Base-by-base conservation (phyloP, 2,888 invertebrate species). In the Hyles lineata region DNA sequence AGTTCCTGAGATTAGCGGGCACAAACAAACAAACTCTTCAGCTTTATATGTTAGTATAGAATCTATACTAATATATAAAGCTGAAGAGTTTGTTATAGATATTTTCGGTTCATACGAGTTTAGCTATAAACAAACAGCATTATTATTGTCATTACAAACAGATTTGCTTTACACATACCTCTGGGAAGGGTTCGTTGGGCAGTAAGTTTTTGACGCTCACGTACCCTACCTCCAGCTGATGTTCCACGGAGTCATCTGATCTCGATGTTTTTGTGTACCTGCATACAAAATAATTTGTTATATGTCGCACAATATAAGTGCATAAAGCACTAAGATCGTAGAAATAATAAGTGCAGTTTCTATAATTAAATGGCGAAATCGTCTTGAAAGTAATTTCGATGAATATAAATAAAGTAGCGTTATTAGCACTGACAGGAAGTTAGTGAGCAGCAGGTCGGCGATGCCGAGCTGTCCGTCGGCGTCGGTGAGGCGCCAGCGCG, bases 401-500 rank as follows among this genome's bases (percentile, higher is more conserved):
- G 29, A 29, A 29, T 29, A n/a, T n/a, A n/a, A n/a, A n/a, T n/a
- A n/a, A n/a, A n/a, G 43, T 43, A 15, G 3, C 4, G 15, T 11
- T 60, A 60, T 35, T 17, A 25, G n/a, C 43, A 80, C 95, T 94
- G 87, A 99, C 95, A 99, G 94, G 91, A 99, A 99, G 89, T 99
- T 99, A 73, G 98, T 97, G 4, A 99, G 96, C 73, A 98, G 97
- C 74, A 99, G 95, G 93, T 99, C 99, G 0, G 99, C 98, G 78
- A 99, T 98, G 74, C 99, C 99, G 72, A 99, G 96, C 91, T 99
- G 99, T 0, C 99, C 99, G 92, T 99, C 99, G 0, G 98, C 97
- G 89, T 99, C 99, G 0, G 99, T 99, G 78, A 99, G 96, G 59
- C 99, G 93, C 99, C 99, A 99, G 85, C 98, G 98, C 6, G 99